These are phyloP conservation scores for Pseudoips prasinana DNA, from an alignment of 2,888 invertebrate genomes.

Conservation along the genomic window DNA sequence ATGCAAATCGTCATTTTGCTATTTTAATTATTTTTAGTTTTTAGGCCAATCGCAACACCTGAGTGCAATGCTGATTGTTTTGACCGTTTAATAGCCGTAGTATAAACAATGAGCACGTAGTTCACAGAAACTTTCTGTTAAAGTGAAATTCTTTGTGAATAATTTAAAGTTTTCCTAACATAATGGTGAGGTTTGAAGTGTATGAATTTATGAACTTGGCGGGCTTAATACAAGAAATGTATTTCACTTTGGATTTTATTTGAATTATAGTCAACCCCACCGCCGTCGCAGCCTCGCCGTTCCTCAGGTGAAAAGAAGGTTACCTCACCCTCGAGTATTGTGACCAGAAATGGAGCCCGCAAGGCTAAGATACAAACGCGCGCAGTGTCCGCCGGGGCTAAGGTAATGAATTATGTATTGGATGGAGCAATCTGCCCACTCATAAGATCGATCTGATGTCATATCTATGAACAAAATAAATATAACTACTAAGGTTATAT, in stretches of 20 bases:
- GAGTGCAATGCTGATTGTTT: slow-evolving; percentile 24
- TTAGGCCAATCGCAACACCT: slow-evolving; percentile 4
- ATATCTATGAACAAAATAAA: too few relatives aligned
- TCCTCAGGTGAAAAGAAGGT: slow-evolving; percentile 62
- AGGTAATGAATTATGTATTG: slow-evolving; percentile 45
- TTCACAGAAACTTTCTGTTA: slow-evolving; percentile 8
- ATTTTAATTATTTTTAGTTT: slow-evolving; percentile 5
- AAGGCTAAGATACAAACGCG: slow-evolving; percentile 85
- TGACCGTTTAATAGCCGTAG: slow-evolving; percentile 17
- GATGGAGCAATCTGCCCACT: slow-evolving; percentile 20
- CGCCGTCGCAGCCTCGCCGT: slow-evolving; percentile 50
- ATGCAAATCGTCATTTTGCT: slow-evolving; percentile 21
- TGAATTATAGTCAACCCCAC: slow-evolving; percentile 64
- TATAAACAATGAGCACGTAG: slow-evolving; percentile 22
- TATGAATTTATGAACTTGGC: slow-evolving; percentile 27
- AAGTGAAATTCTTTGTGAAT: slow-evolving; percentile 21
- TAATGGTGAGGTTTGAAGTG: slow-evolving; percentile 29
- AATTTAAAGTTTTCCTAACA: slow-evolving; percentile 6
- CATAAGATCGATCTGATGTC: slow-evolving; percentile 7
- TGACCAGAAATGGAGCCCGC: slow-evolving; percentile 83
- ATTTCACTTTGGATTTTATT: slow-evolving; percentile 25
- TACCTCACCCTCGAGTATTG: slow-evolving; percentile 67
- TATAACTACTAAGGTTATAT: too few relatives aligned
- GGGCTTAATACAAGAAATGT: slow-evolving; percentile 13
- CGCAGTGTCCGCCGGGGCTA: slow-evolving; percentile 79